Evolutionary conservation across 2,797 vertebrate genomes (phyloP).

Genomic region (Graptemys geographica): DNA sequence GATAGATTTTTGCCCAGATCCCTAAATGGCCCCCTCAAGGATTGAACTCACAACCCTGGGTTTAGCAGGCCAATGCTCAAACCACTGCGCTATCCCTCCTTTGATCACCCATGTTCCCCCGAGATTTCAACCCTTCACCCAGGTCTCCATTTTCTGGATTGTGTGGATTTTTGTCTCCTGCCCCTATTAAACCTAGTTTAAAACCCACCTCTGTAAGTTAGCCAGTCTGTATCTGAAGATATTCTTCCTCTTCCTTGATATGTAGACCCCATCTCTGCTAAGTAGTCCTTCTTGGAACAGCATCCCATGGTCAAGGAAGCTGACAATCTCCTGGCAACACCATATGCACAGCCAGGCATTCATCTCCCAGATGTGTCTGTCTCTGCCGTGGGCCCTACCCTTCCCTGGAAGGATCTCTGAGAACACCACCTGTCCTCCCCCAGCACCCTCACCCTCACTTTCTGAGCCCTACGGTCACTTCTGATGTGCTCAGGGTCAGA

Average conservation of each 20-base stretch:
- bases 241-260: neutral
- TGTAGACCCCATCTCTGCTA: neutral
- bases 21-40: too few species aligned
- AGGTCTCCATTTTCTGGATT: neutral
- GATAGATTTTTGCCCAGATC: too few species aligned
- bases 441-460: neutral
- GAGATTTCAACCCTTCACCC: neutral
- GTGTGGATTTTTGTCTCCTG: neutral
- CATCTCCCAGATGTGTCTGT: neutral
- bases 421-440: neutral
- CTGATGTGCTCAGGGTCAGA: neutral
- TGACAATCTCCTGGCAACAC: neutral
- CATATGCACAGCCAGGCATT: neutral
- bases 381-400: neutral
- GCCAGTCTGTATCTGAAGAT: neutral
- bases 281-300: neutral
- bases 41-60: too few species aligned
- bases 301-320: neutral
- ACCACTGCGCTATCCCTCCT: neutral
- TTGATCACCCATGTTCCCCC: neutral
- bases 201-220: neutral
- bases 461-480: neutral
- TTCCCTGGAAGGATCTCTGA: neutral
- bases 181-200: neutral
- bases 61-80: too few species aligned